Conservation (phyloP, 92 coral and sea anemone genomes). For the Montipora capitata region DNA sequence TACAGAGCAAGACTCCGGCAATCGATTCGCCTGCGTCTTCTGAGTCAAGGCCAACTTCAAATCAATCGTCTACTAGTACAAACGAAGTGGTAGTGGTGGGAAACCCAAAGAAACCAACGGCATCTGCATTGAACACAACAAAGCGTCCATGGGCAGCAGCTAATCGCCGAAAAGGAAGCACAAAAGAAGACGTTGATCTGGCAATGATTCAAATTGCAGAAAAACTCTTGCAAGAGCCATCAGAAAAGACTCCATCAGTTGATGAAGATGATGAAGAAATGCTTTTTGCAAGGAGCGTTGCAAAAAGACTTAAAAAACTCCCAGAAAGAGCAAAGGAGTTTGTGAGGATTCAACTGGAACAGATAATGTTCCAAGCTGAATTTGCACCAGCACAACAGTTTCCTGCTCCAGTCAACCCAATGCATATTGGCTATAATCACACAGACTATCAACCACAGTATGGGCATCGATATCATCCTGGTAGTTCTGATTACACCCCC, state of each 20-base stretch:
- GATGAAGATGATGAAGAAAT: no score
- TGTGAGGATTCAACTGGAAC: conserved; percentile 59
- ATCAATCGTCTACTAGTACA: conserved; percentile 25
- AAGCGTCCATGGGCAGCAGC: conserved; percentile 55
- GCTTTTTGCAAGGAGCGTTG: conserved; percentile 33
- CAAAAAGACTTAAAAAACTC: conserved; percentile 54
- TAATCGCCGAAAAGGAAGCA: not conserved
- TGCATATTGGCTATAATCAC: no score
- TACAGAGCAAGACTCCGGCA: no score
- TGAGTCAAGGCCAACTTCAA: not conserved
- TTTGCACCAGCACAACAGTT: conserved; percentile 48
- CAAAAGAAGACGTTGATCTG: conserved; percentile 51
- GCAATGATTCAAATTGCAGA: not conserved
- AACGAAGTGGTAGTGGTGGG: not conserved
- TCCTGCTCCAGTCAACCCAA: conserved; percentile 34
- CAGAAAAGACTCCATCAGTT: no score
- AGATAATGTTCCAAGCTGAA: conserved; percentile 58
- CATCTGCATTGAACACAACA: conserved; percentile 23
- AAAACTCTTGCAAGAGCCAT: no score
- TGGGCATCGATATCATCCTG: not conserved
- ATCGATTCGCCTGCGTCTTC: no score
- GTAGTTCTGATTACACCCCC: no score
- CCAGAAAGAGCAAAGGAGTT: no score
- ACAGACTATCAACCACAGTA: conserved; percentile 7
- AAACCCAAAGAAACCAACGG: no score